Percentiles rank a stretch among this genome's conserved stretches.
These are phyloP conservation scores for Centruroides sculpturatus DNA, from an alignment of 1,140 invertebrate genomes.

Conservation along the genomic window DNA sequence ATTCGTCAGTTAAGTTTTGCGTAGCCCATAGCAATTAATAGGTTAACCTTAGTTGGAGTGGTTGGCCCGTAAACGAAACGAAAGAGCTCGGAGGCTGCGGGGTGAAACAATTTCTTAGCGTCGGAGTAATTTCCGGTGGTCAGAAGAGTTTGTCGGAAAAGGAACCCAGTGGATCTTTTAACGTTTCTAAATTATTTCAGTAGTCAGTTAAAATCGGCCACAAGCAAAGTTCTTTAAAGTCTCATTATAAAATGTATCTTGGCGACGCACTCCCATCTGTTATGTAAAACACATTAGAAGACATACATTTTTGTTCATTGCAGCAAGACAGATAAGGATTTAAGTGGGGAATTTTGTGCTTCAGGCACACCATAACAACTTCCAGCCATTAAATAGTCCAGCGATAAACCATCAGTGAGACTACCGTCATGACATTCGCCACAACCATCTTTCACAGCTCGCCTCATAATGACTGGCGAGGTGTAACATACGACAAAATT, in stretches of 20 bases:
- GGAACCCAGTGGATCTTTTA: too few relatives aligned
- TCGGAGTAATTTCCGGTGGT: too few relatives aligned
- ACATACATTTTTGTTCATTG: constrained; percentile 12
- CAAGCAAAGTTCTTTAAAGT: constrained; percentile 10
- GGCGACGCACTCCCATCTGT: constrained; percentile 12
- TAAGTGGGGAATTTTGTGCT: constrained; percentile 6
- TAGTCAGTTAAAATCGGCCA: neutral
- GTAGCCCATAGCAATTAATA: too few relatives aligned
- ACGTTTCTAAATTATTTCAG: too few relatives aligned
- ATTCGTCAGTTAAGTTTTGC: too few relatives aligned
- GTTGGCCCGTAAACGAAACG: too few relatives aligned
- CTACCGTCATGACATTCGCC: constrained; percentile 7
- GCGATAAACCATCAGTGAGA: neutral
- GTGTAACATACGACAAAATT: constrained; percentile 6
- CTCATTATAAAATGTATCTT: constrained; percentile 13
- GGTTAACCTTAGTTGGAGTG: too few relatives aligned
- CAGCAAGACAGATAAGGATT: constrained; percentile 14
- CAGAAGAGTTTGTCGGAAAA: too few relatives aligned
- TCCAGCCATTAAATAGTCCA: constrained; percentile 9
- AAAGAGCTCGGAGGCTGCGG: too few relatives aligned
- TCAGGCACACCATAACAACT: constrained; percentile 10
- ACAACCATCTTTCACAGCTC: constrained; percentile 10
- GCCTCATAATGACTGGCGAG: constrained; percentile 9
- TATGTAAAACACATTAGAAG: constrained; percentile 17
- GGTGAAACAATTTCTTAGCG: too few relatives aligned